Conservation (phyloP, 2,888 invertebrate species). For the Agriotes lineatus region DNA sequence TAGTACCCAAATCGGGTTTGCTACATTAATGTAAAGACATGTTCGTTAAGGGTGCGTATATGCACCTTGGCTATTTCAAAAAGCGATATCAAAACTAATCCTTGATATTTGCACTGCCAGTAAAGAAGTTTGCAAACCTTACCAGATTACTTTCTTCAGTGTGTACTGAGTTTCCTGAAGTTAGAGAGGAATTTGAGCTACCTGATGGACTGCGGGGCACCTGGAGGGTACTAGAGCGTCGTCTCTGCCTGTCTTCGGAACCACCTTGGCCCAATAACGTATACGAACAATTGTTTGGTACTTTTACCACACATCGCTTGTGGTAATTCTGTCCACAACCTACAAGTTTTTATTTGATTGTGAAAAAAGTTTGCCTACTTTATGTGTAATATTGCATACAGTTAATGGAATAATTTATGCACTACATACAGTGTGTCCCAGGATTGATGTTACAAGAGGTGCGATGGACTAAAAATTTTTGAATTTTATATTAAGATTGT, state of each 20-base stretch:
- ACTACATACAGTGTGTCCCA: too few relatives aligned
- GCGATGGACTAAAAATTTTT: too few relatives aligned
- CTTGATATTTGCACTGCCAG: constrained; percentile 58
- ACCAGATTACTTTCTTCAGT: constrained; percentile 79
- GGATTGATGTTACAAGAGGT: too few relatives aligned
- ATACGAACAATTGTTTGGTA: constrained; percentile 95
- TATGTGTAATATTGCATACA: too few relatives aligned
- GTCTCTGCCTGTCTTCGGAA: constrained; percentile 60
- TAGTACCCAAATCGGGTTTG: too few relatives aligned
- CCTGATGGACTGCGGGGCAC: constrained; percentile 81
- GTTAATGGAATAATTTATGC: too few relatives aligned
- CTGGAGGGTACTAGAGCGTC: constrained; percentile 67
- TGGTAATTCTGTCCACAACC: constrained; percentile 99
- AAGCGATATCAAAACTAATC: constrained; percentile 52
- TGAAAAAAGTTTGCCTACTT: too few relatives aligned
- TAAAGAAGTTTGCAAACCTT: constrained; percentile 71
- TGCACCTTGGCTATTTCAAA: constrained; percentile 10
- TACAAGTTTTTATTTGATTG: too few relatives aligned
- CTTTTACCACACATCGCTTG: constrained; percentile 96
- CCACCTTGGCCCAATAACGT: constrained; percentile 61
- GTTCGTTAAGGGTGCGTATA: not conserved
- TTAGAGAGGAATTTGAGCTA: constrained; percentile 76
- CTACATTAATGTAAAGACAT: too few relatives aligned
- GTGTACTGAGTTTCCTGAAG: constrained; percentile 69
- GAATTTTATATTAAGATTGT: too few relatives aligned